Conservation (phyloP, 37 sponge, comb jelly and placozoan genomes). For the Ephydatia muelleri region DNA sequence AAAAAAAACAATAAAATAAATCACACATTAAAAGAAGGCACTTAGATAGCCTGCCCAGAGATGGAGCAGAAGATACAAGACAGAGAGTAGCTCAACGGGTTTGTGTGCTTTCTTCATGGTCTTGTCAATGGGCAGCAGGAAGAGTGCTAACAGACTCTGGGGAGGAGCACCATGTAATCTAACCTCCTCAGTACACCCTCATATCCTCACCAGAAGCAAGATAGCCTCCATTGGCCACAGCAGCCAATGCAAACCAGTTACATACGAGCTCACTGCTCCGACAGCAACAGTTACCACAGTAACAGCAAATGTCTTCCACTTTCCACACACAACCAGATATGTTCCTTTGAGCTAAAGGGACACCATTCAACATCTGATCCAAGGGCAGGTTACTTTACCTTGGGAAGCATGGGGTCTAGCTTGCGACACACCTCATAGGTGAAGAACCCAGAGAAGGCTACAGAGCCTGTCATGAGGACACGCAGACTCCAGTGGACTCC, state of each 20-base stretch:
- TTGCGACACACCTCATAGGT: slow-evolving; percentile 86
- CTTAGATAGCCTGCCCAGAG: slow-evolving; percentile 61
- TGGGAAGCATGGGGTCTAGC: slow-evolving; percentile 73
- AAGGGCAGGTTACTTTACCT: slow-evolving; percentile 17
- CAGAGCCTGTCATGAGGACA: slow-evolving; percentile 43
- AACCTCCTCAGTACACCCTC: not conserved
- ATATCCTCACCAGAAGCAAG: slow-evolving; percentile 52
- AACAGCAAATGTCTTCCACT: slow-evolving; percentile 57
- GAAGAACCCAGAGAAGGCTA: slow-evolving; percentile 83
- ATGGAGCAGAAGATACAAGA: slow-evolving; percentile 68
- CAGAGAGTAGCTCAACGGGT: slow-evolving; percentile 68
- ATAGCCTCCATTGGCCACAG: slow-evolving; percentile 70
- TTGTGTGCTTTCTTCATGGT: slow-evolving; percentile 67
- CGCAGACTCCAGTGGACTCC: slow-evolving; percentile 44
- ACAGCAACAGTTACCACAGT: slow-evolving; percentile 30
- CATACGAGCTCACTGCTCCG: slow-evolving; percentile 61
- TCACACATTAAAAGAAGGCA: slow-evolving; percentile 23
- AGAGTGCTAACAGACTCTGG: slow-evolving; percentile 62
- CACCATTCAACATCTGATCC: no score
- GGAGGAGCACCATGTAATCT: not conserved
- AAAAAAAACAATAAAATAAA: not conserved
- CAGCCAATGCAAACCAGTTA: slow-evolving; percentile 36
- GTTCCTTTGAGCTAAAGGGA: slow-evolving; percentile 75
- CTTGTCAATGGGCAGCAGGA: slow-evolving; percentile 28
- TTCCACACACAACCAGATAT: slow-evolving; percentile 81